Conservation (phyloP, 2,888 invertebrate species). For the Eupelmus urozonus region DNA sequence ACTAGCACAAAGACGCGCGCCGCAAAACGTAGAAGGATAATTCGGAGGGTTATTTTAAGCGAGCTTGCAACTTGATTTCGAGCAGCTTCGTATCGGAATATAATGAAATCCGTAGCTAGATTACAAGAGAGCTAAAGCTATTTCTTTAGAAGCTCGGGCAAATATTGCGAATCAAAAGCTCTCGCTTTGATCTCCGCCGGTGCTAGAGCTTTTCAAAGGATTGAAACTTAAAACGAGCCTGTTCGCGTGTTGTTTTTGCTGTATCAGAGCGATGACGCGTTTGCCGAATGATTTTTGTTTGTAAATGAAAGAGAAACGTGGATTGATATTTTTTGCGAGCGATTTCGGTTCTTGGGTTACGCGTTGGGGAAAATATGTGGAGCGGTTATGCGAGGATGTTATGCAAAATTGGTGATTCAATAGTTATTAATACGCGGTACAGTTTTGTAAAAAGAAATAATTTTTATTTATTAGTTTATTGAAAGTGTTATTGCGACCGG, state of each 20-base stretch:
- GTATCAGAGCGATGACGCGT: not conserved
- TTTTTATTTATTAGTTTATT: too few relatives aligned
- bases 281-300: not conserved
- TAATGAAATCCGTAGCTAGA: slow-evolving; percentile 47
- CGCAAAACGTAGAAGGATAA: slow-evolving; percentile 14
- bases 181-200: slow-evolving; percentile 40
- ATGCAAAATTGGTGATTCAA: not conserved
- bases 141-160: slow-evolving; percentile 54
- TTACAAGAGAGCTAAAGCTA: slow-evolving; percentile 34
- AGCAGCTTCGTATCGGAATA: slow-evolving; percentile 36
- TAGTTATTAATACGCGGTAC: not conserved
- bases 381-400: not conserved
- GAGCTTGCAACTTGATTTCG: slow-evolving; percentile 33
- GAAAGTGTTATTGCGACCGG: too few relatives aligned
- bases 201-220: slow-evolving; percentile 36
- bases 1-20: not conserved
- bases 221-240: slow-evolving; percentile 40
- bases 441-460: not conserved
- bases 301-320: not conserved
- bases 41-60: slow-evolving; percentile 42
- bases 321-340: not conserved
- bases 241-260: slow-evolving; percentile 17
- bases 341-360: too few relatives aligned
- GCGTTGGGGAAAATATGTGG: not conserved
- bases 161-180: slow-evolving; percentile 50